Evolutionary conservation across 2,888 invertebrate genomes (phyloP).

Genomic region (Chymomyza fuscimana): DNA sequence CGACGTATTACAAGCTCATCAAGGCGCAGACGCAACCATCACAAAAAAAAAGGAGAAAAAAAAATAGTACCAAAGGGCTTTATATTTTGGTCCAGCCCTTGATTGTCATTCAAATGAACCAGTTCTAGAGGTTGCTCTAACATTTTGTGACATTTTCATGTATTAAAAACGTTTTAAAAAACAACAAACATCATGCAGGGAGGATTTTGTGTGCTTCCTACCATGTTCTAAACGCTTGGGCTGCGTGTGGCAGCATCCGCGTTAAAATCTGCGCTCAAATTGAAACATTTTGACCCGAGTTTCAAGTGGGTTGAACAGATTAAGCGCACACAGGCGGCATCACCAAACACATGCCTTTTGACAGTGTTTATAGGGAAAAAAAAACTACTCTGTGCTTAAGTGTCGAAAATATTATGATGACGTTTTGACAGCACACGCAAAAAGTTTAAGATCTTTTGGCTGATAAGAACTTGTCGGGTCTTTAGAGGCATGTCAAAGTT

Average conservation of each 20-base stretch:
- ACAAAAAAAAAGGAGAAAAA: not conserved
- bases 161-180: slow-evolving; percentile 69
- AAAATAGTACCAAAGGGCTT: not conserved
- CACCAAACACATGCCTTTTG: slow-evolving; percentile 8
- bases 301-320: slow-evolving; percentile 61
- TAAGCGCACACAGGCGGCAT: slow-evolving; percentile 39
- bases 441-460: slow-evolving; percentile 15
- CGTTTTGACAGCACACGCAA: slow-evolving; percentile 11
- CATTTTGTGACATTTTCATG: slow-evolving; percentile 71
- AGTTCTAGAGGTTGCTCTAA: slow-evolving; percentile 53
- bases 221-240: not conserved
- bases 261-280: slow-evolving; percentile 71
- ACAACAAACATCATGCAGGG: slow-evolving; percentile 61
- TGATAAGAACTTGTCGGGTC: slow-evolving; percentile 48
- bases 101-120: slow-evolving; percentile 73
- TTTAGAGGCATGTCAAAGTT: slow-evolving; percentile 44
- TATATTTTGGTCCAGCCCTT: slow-evolving; percentile 24
- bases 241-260: slow-evolving; percentile 57
- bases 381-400: slow-evolving; percentile 3
- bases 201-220: slow-evolving; percentile 4
- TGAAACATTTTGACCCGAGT: slow-evolving; percentile 70
- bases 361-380: not conserved
- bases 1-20: slow-evolving; percentile 71
- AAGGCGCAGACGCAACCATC: slow-evolving; percentile 45
- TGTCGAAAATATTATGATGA: slow-evolving; percentile 22